Percentiles rank a stretch among this genome's conserved stretches.
phyloP scores from a whole-genome alignment of 2,797 vertebrate genomes.

The Pogoniulus pusillus region DNA sequence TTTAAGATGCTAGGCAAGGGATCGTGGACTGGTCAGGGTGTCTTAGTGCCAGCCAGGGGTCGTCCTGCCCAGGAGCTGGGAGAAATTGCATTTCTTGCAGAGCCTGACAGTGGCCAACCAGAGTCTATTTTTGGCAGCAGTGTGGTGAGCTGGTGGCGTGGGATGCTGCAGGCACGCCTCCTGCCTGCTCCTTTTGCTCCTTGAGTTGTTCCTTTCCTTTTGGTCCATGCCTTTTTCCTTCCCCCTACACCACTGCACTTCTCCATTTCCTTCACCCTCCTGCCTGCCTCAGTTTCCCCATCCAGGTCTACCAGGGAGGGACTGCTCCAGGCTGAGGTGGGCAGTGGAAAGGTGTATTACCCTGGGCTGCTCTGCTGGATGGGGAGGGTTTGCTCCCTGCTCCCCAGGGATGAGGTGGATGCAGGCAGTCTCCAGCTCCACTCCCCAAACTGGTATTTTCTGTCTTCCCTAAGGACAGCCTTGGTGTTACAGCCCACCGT shows the following conservation, averaged over 20 bases:
- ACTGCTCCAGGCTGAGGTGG: not conserved
- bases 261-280: not conserved
- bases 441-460: not conserved
- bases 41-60: no score
- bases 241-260: not conserved
- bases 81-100: not conserved
- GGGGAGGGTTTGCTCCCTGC: not conserved
- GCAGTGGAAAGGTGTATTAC: not conserved
- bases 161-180: slow-evolving; percentile 41
- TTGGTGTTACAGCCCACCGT: accelerated
- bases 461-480: not conserved
- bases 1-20: no score
- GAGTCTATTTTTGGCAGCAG: slow-evolving; percentile 39
- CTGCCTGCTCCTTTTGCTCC: not conserved
- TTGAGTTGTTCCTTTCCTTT: not conserved
- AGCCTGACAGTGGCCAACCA: not conserved
- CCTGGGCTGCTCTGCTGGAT: not conserved
- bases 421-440: not conserved
- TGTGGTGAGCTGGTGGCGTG: slow-evolving; percentile 7
- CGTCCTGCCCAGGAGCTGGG: not conserved
- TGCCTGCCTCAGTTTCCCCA: slow-evolving; percentile 42
- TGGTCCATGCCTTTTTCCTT: accelerated
- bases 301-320: not conserved
- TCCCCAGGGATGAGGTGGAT: not conserved
- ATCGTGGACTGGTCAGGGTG: no score